Base-by-base conservation (phyloP, 1,140 invertebrate genomes). In the Harpegnathos saltator region DNA sequence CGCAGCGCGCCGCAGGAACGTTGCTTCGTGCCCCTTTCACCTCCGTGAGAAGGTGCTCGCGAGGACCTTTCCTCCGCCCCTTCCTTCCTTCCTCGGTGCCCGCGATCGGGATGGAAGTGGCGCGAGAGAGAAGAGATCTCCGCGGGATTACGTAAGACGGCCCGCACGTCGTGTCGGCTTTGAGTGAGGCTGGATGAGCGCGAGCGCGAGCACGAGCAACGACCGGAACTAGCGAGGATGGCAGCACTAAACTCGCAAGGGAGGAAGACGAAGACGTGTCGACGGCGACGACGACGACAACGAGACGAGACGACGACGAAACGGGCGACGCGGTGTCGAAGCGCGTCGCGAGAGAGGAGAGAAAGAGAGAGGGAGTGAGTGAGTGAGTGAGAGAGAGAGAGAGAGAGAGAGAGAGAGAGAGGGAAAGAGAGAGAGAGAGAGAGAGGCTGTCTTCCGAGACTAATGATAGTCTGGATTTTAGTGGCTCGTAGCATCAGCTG, bases 221-320 rank as follows among this genome's bases (percentile, higher is more conserved):
- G 85, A 90, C 85, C 89, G 89, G 90, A 91, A 90, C 89, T 89
- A 29, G 26, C 81, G 81, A 74, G 71, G 80, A 85, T 80, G 54
- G 77, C 90, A 89, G 82, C 90, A 89, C 77, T 89, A 89, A 91
- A 90, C 90, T 90, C 84, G 54, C 62, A 22, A 68, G 59, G 71
- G 73, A 78, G 22, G 19, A 75, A 62, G 68, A 74, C 44, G 54
- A 48, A 26, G 56, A 33, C 24, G 44, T 44, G 63, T 78, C 52
- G 58, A 48, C 58, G 22, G n/a, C 15, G 33, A 26, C 17, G 52
- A 44, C 29, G 54, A 58, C n/a, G 54, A 58, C 0, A 22, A n/a
- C n/a, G n/a, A n/a, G n/a, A n/a, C n/a, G n/a, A n/a, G 72, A 9
- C 38, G 12, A 62, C 22, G 72, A 62, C 19, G 56, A 19, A 19